Percentiles rank a stretch among this genome's conserved stretches.
Evolutionary conservation across 2,113 vertebrate species (phyloP).

Genomic region (Epinephelus moara): DNA sequence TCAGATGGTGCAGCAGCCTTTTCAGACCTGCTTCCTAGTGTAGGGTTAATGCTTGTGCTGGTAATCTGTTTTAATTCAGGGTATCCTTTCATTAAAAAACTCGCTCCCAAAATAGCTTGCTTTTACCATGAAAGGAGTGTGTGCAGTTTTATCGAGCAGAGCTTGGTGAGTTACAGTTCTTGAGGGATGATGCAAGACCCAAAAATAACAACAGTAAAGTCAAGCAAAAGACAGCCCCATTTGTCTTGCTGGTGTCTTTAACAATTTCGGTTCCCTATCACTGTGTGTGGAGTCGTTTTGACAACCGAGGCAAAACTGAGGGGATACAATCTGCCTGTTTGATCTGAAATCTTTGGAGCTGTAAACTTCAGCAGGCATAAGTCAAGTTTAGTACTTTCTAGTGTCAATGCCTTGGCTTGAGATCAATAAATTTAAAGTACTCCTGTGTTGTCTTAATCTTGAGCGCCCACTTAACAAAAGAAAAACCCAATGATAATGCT

Average conservation of each 20-base stretch:
- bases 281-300: slow-evolving; percentile 16
- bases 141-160: slow-evolving; percentile 45
- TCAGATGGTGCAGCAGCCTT: slow-evolving; percentile 9
- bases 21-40: not conserved
- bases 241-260: slow-evolving; percentile 29
- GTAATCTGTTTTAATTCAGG: slow-evolving; percentile 18
- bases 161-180: slow-evolving; percentile 52
- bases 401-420: slow-evolving; percentile 5
- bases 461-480: not conserved
- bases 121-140: slow-evolving; percentile 73
- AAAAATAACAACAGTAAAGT: slow-evolving; percentile 71
- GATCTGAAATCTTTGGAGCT: not conserved
- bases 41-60: not conserved
- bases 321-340: not conserved
- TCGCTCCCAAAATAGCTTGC: slow-evolving; percentile 27
- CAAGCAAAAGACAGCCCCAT: slow-evolving; percentile 26
- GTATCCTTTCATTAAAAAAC: slow-evolving; percentile 33
- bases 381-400: not conserved
- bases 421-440: slow-evolving; percentile 5
- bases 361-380: not conserved
- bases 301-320: slow-evolving; percentile 34
- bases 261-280: slow-evolving; percentile 62
- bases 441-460: slow-evolving; percentile 34
- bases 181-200: slow-evolving; percentile 68
- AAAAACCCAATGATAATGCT: not conserved